A percentile compares a stretch with the other conserved stretches of the same genome.
These are phyloP conservation scores for Papilio glaucus DNA, from an alignment of 1,140 invertebrate genomes.

Conservation along the genomic window DNA sequence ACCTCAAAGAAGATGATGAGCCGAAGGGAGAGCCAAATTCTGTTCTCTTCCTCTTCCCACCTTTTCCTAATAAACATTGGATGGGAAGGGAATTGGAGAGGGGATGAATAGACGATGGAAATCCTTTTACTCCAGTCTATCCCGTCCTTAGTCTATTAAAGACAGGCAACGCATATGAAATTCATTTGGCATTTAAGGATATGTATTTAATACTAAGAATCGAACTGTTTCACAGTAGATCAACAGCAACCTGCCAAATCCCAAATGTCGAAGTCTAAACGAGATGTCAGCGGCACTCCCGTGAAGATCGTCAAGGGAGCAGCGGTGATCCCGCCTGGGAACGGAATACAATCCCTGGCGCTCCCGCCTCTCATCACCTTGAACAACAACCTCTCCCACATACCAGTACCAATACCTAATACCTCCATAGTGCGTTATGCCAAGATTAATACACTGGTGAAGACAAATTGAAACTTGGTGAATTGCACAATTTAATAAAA, in stretches of 20 bases:
- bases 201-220: conserved; percentile 6
- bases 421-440: conserved; percentile 68
- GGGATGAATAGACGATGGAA: too few species aligned
- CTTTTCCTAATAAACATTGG: too few species aligned
- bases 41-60: too few species aligned
- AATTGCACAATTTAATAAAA: background rate
- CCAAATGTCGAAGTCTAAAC: conserved; percentile 33
- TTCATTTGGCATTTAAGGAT: too few species aligned
- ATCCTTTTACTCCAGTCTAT: too few species aligned
- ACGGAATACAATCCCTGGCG: conserved; percentile 60
- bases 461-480: conserved; percentile 14
- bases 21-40: too few species aligned
- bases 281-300: conserved; percentile 39
- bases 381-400: conserved; percentile 63
- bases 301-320: conserved; percentile 57
- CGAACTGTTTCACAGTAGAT: conserved; percentile 3
- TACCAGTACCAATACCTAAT: conserved; percentile 72
- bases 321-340: conserved; percentile 54
- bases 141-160: too few species aligned
- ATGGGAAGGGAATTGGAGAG: too few species aligned
- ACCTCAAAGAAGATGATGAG: too few species aligned
- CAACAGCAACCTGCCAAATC: background rate
- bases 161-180: too few species aligned
- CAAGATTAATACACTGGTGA: conserved; percentile 64
- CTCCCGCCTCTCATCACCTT: conserved; percentile 60